Evolutionary conservation across 1,140 invertebrate genomes (phyloP).

Genomic region (Leptoteleia sp.): DNA sequence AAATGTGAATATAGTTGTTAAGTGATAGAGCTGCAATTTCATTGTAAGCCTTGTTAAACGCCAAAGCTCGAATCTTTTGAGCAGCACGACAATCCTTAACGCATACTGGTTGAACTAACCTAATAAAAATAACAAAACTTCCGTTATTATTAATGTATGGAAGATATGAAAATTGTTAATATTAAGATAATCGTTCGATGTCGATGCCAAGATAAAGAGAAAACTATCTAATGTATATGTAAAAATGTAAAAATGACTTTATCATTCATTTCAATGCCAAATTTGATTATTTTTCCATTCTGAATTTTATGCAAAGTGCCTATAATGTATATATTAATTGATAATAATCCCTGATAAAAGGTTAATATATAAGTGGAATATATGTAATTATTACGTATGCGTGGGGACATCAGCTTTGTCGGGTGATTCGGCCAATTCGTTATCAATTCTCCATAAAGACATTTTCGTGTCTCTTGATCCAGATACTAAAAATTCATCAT

Average conservation of each 20-base stretch:
- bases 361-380: no score
- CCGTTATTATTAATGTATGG: conserved; percentile 19
- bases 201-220: no score
- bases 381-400: conserved; percentile 77
- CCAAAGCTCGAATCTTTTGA: conserved; percentile 92
- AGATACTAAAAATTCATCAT: conserved; percentile 96
- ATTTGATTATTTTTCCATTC: no score
- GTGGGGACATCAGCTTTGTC: conserved; percentile 81
- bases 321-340: no score
- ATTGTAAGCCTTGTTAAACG: conserved; percentile 91
- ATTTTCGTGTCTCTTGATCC: conserved; percentile 95
- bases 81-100: conserved; percentile 88
- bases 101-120: conserved; percentile 85
- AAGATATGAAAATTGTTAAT: no score
- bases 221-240: no score
- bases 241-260: no score
- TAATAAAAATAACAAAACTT: conserved; percentile 52
- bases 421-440: conserved; percentile 82
- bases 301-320: no score
- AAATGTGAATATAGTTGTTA: conserved; percentile 95
- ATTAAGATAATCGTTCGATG: no score
- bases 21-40: conserved; percentile 95
- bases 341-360: no score
- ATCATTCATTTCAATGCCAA: no score
- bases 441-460: conserved; percentile 88